Evolutionary conservation across 1,140 invertebrate species (phyloP), one percentile per base, ranked within the genome.

Genomic region (Micrasema minimum): DNA sequence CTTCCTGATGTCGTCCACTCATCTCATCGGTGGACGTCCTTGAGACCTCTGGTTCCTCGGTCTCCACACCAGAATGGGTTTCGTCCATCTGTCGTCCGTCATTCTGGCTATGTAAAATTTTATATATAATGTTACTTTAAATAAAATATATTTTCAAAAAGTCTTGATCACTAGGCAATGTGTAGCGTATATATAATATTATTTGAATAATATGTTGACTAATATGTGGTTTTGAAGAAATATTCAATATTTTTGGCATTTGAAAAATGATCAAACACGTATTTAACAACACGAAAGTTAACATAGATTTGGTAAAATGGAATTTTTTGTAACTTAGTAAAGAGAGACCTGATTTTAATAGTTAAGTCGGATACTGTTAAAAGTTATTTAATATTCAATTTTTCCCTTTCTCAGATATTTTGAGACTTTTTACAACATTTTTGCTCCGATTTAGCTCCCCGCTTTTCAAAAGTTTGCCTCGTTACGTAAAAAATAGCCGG

Each of bases 21-120:
- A n/a, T n/a, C n/a, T n/a, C n/a, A n/a, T n/a, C n/a, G n/a, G n/a
- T n/a, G n/a, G n/a, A n/a, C n/a, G n/a, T n/a, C n/a, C n/a, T n/a
- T n/a, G n/a, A n/a, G n/a, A n/a, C n/a, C n/a, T n/a, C n/a, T n/a
- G n/a, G n/a, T n/a, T n/a, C n/a, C n/a, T n/a, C n/a, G n/a, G n/a
- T n/a, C n/a, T n/a, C n/a, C n/a, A n/a, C n/a, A n/a, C n/a, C n/a
- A n/a, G n/a, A n/a, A n/a, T n/a, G n/a, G n/a, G n/a, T n/a, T n/a
- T n/a, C n/a, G n/a, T n/a, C n/a, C n/a, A n/a, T n/a, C n/a, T n/a
- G n/a, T n/a, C n/a, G n/a, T n/a, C n/a, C 80, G 81, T 82, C 66
- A 79, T 70, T 18, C 11, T 43, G 16, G 0, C 12, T n/a, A 12
- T 10, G 14, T 0, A 43, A n/a, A 1, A n/a, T 12, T n/a, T 12